These are phyloP conservation scores for Odontomachus brunneus DNA, from an alignment of 1,140 invertebrate species.

Conservation along the genomic window DNA sequence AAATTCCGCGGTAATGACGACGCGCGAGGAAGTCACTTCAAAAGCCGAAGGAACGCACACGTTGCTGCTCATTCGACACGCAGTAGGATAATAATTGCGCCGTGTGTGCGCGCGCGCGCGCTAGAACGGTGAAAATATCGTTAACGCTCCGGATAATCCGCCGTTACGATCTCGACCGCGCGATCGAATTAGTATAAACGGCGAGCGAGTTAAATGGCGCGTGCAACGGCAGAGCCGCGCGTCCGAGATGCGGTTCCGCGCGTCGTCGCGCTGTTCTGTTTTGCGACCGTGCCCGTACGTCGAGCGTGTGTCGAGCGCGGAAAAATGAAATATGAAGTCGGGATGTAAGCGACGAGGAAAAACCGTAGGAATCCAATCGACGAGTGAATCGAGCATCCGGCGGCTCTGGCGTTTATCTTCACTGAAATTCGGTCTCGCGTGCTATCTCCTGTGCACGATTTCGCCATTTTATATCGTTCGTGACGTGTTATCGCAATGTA, in stretches of 20 bases:
- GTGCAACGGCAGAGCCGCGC: slow-evolving; percentile 8
- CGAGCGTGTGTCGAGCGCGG: neutral
- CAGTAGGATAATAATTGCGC: slow-evolving; percentile 13
- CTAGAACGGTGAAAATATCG: slow-evolving; percentile 14
- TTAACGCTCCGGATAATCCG: slow-evolving; percentile 25
- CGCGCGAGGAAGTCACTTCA: neutral
- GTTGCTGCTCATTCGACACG: neutral
- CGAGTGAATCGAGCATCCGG: neutral
- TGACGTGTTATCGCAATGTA: no score
- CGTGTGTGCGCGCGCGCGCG: no score
- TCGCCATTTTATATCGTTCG: no score
- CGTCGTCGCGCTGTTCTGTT: no score
- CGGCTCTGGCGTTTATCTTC: no score
- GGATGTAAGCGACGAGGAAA: neutral
- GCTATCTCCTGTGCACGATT: no score
- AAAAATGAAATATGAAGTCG: neutral
- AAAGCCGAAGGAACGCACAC: slow-evolving; percentile 1
- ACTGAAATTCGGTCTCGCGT: neutral
- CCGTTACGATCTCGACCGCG: slow-evolving; percentile 5
- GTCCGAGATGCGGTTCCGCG: neutral
- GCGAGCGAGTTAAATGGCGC: slow-evolving; percentile 7
- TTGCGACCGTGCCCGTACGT: neutral
- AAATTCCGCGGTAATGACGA: slow-evolving; percentile 40
- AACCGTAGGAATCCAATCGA: neutral
- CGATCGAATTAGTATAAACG: slow-evolving; percentile 34